Percentiles rank a stretch among this genome's conserved stretches.
Conservation (phyloP, 2,797 vertebrate genomes). For the Trachurus trachurus region DNA sequence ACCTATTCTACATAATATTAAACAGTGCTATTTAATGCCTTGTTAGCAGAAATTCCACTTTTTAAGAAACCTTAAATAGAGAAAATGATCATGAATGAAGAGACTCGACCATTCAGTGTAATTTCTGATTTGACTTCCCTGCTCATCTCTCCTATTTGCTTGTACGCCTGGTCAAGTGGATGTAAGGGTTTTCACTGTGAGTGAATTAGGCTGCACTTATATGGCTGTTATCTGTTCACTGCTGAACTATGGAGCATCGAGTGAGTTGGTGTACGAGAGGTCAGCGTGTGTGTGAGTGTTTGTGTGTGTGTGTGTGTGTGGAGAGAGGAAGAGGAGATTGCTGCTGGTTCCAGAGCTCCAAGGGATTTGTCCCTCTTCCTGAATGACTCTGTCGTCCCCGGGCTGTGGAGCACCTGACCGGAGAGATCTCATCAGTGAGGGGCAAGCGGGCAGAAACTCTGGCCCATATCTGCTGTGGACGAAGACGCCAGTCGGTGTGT, state of each 20-base stretch:
- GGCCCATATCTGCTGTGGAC: slow-evolving; percentile 45
- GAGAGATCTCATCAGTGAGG: slow-evolving; percentile 60
- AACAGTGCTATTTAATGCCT: too few relatives aligned
- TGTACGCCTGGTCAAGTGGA: slow-evolving; percentile 23
- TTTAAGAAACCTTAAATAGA: background rate
- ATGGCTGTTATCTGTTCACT: slow-evolving; percentile 30
- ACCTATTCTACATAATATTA: too few relatives aligned
- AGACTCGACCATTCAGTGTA: background rate
- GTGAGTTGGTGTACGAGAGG: slow-evolving; percentile 44
- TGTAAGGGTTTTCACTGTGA: slow-evolving; percentile 16
- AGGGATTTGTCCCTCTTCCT: slow-evolving; percentile 63
- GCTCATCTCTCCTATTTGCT: slow-evolving; percentile 4
- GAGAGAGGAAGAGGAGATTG: background rate
- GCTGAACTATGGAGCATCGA: slow-evolving; percentile 6
- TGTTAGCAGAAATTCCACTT: background rate
- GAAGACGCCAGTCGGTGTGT: too few relatives aligned
- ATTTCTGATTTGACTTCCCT: slow-evolving; percentile 4
- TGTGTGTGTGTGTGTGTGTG: slow-evolving; percentile 1
- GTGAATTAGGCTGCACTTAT: slow-evolving; percentile 39
- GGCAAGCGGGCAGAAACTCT: slow-evolving; percentile 51
- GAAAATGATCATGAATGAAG: background rate
- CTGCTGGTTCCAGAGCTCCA: slow-evolving; percentile 34
- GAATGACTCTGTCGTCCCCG: slow-evolving; percentile 49
- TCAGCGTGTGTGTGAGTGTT: slow-evolving; percentile 32
- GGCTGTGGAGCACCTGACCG: slow-evolving; percentile 59